Percentiles rank a stretch among this genome's conserved stretches.
These are phyloP conservation scores for Pantherophis guttatus DNA, from an alignment of 2,113 vertebrate genomes.

Conservation along the genomic window DNA sequence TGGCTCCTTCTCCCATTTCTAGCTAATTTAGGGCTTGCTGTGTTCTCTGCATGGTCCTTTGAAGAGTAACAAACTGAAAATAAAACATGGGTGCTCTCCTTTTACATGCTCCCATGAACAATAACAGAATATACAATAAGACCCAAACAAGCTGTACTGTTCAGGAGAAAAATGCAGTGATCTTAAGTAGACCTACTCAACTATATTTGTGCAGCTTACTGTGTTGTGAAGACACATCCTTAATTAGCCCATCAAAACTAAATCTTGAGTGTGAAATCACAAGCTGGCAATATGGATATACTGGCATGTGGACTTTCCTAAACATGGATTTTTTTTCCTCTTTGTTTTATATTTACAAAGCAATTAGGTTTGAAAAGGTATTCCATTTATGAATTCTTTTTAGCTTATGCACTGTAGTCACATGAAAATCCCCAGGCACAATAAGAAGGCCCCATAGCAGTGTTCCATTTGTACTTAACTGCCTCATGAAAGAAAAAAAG, in stretches of 20 bases:
- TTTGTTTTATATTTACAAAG: neutral
- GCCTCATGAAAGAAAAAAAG: neutral
- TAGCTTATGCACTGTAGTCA: neutral
- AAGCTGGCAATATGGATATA: neutral
- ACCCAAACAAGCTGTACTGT: neutral
- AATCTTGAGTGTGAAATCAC: neutral
- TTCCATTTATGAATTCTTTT: neutral
- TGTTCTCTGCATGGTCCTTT: neutral
- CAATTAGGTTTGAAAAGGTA: neutral
- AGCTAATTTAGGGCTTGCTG: neutral
- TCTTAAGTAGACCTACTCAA: neutral
- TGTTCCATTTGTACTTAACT: neutral
- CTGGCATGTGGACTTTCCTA: neutral
- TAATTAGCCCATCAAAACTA: neutral
- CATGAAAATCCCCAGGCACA: neutral
- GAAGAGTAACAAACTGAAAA: neutral
- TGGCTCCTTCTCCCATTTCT: neutral
- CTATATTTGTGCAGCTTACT: neutral
- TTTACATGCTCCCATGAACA: neutral
- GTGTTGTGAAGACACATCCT: neutral
- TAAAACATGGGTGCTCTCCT: neutral
- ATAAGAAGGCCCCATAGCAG: neutral
- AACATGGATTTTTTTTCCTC: neutral
- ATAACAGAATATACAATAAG: neutral
- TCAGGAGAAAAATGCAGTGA: neutral